phyloP scores from a whole-genome alignment of 2,888 invertebrate genomes.

The Cotesia congregata region DNA sequence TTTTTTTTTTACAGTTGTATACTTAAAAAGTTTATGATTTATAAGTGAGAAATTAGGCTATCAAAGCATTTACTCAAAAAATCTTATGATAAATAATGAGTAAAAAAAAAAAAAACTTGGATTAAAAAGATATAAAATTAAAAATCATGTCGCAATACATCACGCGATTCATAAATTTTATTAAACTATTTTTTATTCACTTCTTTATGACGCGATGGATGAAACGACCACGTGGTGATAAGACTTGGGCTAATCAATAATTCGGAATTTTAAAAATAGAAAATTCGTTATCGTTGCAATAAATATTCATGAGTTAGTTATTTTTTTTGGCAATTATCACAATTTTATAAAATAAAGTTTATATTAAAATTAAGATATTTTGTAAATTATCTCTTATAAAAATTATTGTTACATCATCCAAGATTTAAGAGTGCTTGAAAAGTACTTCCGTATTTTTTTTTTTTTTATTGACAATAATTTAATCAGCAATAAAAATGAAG shows the following conservation, averaged over 20 bases:
- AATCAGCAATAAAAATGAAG: neutral
- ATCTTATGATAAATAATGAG: too few species aligned
- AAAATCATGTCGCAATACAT: neutral
- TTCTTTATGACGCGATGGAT: slow-evolving; percentile 12
- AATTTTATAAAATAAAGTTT: neutral
- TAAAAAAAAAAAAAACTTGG: neutral
- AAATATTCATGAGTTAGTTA: neutral
- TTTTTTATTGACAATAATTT: neutral
- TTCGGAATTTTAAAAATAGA: neutral
- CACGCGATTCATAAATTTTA: neutral
- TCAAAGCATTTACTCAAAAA: too few species aligned
- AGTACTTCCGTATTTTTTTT: neutral
- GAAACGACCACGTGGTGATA: slow-evolving; percentile 23
- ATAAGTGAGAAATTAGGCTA: too few species aligned
- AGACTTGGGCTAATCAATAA: slow-evolving; percentile 11
- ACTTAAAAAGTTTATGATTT: too few species aligned
- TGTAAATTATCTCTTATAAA: neutral
- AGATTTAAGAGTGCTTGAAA: neutral
- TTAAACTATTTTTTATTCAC: neutral
- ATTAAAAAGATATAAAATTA: neutral
- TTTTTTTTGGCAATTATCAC: neutral
- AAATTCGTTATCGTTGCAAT: neutral
- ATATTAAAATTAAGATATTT: neutral
- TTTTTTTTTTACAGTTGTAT: too few species aligned
- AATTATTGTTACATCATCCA: neutral